phyloP scores from a whole-genome alignment of 2,113 vertebrate species.

The Corvus hawaiiensis region DNA sequence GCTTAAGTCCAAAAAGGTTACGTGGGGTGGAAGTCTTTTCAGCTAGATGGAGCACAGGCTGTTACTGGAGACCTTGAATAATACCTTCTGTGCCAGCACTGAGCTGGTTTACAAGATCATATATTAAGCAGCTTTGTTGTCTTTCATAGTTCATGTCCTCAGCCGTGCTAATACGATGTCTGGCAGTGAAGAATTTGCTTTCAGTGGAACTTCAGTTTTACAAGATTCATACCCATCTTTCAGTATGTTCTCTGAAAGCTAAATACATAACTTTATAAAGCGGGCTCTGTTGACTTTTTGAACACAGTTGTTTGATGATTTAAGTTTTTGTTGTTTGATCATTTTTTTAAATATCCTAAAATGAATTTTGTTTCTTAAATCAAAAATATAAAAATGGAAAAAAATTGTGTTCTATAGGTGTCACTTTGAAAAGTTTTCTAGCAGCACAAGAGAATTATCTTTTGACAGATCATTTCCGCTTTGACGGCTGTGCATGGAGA shows the following conservation, averaged over 20 bases:
- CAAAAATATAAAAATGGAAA: background rate
- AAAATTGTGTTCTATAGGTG: background rate
- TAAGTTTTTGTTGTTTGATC: background rate
- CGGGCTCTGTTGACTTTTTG: background rate
- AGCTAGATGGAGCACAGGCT: background rate
- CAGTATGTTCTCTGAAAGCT: background rate
- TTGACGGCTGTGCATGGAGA: background rate
- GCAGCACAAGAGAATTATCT: background rate
- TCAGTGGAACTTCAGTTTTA: background rate
- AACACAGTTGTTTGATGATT: background rate
- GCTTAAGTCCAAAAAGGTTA: background rate
- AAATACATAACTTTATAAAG: background rate
- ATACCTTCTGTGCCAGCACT: background rate
- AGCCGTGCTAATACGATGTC: background rate
- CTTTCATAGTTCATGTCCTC: background rate
- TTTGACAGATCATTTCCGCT: background rate
- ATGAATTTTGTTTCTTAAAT: background rate
- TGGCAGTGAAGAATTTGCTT: background rate
- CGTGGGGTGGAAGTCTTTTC: background rate
- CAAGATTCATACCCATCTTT: background rate
- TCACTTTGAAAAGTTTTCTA: background rate
- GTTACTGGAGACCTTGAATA: background rate
- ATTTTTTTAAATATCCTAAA: background rate
- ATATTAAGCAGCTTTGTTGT: background rate
- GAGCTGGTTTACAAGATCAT: background rate